A percentile compares a stretch with the other conserved stretches of the same genome.
Evolutionary conservation across 2,113 vertebrate genomes (phyloP).

Genomic region (Brienomyrus brachyistius): DNA sequence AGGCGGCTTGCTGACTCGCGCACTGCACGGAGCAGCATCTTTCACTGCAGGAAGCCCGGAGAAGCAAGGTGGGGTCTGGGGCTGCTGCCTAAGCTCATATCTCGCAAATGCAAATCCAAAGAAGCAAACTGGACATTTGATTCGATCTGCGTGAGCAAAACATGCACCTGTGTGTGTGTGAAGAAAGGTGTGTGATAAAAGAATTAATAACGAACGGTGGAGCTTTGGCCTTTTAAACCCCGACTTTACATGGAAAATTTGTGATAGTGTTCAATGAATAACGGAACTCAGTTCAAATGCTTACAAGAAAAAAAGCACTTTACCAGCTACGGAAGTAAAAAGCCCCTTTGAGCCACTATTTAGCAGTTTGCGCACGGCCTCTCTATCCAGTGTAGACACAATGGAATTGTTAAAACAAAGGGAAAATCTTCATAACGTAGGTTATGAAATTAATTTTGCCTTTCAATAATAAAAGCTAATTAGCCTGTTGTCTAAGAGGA

Average conservation of each 20-base stretch:
- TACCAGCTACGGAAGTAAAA: not conserved
- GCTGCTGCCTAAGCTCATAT: not conserved
- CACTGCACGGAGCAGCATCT: not conserved
- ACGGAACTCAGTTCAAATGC: not conserved
- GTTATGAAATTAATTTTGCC: conserved; percentile 16
- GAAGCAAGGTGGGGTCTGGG: not conserved
- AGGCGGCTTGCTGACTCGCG: not conserved
- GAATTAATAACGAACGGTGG: not conserved
- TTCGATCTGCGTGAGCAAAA: not conserved
- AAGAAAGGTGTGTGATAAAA: not conserved
- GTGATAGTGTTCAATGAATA: not conserved
- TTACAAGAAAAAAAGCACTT: not conserved
- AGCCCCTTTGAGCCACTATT: not conserved
- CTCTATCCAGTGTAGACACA: not conserved
- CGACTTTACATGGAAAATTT: not conserved
- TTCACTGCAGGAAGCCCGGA: not conserved
- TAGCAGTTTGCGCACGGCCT: not conserved
- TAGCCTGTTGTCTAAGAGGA: not conserved
- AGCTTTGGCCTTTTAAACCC: not conserved
- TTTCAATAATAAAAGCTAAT: conserved; percentile 21
- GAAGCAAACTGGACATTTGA: not conserved
- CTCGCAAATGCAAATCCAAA: not conserved
- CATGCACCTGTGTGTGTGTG: not conserved
- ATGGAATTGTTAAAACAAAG: not conserved
- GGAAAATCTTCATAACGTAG: conserved; percentile 3